These are phyloP conservation scores for Catharus bicknelli DNA, from an alignment of 2,113 vertebrate species.

Conservation along the genomic window DNA sequence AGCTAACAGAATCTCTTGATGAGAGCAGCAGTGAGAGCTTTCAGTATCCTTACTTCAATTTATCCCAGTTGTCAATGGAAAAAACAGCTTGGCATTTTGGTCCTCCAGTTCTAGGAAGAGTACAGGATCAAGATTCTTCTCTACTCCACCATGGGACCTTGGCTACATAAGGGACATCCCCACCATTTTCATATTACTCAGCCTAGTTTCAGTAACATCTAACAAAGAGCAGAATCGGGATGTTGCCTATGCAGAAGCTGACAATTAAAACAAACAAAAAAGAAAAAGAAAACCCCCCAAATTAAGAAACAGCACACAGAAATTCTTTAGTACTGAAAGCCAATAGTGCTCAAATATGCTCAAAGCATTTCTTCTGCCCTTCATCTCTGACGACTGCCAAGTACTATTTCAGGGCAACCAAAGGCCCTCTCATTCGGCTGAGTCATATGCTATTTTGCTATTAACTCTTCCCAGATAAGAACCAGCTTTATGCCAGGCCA, in stretches of 20 bases:
- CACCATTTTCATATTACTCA: accelerated
- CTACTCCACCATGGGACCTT: neutral
- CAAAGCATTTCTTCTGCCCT: neutral
- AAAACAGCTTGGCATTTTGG: neutral
- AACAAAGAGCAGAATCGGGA: neutral
- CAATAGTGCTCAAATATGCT: neutral
- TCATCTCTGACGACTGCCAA: neutral
- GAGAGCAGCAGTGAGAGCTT: neutral
- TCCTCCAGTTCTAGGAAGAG: neutral
- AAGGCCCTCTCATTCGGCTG: neutral
- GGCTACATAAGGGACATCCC: neutral
- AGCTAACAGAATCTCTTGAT: neutral
- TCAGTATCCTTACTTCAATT: neutral
- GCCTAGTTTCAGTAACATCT: neutral
- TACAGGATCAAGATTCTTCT: neutral
- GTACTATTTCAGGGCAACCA: neutral
- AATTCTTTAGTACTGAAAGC: neutral
- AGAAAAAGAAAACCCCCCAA: too few relatives aligned
- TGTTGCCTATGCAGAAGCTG: neutral
- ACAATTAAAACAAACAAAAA: neutral
- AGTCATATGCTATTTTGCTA: neutral
- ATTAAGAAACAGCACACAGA: neutral
- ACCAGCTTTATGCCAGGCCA: neutral
- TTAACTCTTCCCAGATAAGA: neutral
- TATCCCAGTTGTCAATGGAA: neutral